Conservation (phyloP, 2,888 invertebrate genomes). For the Acronicta psi region DNA sequence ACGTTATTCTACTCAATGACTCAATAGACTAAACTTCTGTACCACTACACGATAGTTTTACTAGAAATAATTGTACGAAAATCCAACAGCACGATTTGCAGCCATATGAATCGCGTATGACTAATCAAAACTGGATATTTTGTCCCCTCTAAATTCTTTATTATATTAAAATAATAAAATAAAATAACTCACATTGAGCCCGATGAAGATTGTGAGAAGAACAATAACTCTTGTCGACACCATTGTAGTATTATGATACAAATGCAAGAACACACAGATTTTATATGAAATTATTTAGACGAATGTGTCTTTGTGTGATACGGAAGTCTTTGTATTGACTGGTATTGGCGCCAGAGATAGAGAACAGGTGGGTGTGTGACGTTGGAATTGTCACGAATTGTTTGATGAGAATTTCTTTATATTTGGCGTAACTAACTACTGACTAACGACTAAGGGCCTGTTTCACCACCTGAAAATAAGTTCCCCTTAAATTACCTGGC, state of each 20-base stretch:
- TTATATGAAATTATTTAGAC: constrained; percentile 51
- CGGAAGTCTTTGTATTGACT: constrained; percentile 23
- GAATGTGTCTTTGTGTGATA: constrained; percentile 40
- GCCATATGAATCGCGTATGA: too few species aligned
- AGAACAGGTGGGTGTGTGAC: constrained; percentile 32
- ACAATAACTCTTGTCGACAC: constrained; percentile 56
- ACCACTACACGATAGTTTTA: too few species aligned
- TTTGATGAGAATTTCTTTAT: not conserved
- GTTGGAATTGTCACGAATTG: constrained; percentile 10
- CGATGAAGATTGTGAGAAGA: constrained; percentile 47
- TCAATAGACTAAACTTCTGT: too few species aligned
- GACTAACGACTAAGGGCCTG: not conserved
- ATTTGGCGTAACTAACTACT: too few species aligned
- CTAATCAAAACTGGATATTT: too few species aligned
- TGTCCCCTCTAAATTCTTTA: too few species aligned
- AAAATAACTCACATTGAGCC: constrained; percentile 59
- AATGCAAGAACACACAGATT: constrained; percentile 33
- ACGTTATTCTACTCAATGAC: not conserved
- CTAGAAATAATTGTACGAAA: too few species aligned
- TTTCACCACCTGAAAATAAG: too few species aligned
- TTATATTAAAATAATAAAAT: constrained; percentile 6
- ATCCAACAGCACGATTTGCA: too few species aligned
- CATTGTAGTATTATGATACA: constrained; percentile 52
- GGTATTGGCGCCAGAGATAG: constrained; percentile 31
- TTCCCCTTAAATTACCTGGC: too few species aligned